Base-by-base conservation (phyloP, 1,140 invertebrate genomes). In the Leptinotarsa defecta region DNA sequence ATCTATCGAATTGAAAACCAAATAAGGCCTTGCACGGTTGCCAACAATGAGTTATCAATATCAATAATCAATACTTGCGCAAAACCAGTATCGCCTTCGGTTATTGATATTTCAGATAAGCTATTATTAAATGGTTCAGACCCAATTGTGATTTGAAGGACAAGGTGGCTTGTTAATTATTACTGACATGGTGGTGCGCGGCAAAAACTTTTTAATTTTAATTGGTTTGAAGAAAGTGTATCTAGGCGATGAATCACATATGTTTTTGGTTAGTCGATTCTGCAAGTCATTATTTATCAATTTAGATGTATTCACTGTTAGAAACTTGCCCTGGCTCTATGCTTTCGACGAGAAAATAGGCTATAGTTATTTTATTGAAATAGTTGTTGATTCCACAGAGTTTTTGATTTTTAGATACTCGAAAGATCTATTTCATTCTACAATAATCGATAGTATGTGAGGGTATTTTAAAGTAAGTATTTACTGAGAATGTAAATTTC, bases 31-130 rank as follows among this genome's bases (percentile, higher is more conserved):
- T 17, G 24, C n/a, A n/a, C 19, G 8, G 27, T 24, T 11, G 8
- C 65, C 24, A 68, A 34, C n/a, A 68, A 68, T 68, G 27, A 68
- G 43, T 68, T 68, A 68, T 68, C 65, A 68, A 43, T 43, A 68
- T 24, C 65, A n/a, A 68, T 34, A 24, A 68, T 68, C 65, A 24
- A 27, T 27, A 6, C 65, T 68, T 68, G 27, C 65, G 43, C 65
- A 68, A 68, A 17, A 68, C 17, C 52, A 15, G 52, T 19, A 17
- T 57, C 3, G 52, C 52, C 52, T 57, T n/a, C 8, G 52, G 52
- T 57, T 57, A 15, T 57, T 57, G 52, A 57, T 57, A 57, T 57
- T 57, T 15, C n/a, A 19, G 52, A 57, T 57, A 57, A 57, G 5
- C 52, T 57, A 57, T 57, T 57, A 57, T 57, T 57, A 57, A 57